Evolutionary conservation across 2,888 invertebrate species (phyloP).

Genomic region (Drosophila villosipedis): DNA sequence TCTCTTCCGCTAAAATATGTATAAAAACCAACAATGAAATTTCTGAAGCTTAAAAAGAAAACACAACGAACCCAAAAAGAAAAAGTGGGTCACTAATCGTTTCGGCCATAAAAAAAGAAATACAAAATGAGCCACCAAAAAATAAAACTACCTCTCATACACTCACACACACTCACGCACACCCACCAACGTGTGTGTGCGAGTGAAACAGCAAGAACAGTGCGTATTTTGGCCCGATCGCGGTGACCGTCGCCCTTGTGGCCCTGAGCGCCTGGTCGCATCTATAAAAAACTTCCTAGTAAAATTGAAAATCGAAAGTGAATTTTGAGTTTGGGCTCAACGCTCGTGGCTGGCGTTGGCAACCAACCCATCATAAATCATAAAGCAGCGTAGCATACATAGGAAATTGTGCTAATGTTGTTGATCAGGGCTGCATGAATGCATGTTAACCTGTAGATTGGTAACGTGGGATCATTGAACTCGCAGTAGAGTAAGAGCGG

Average conservation of each 20-base stretch:
- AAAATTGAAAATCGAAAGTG: constrained; percentile 77
- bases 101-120: constrained; percentile 34
- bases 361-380: constrained; percentile 65
- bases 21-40: background rate
- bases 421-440: constrained; percentile 64
- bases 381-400: constrained; percentile 57
- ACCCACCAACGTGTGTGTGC: constrained; percentile 1
- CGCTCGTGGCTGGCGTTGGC: background rate
- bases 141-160: constrained; percentile 4
- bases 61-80: constrained; percentile 11
- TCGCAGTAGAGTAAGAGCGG: background rate
- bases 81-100: constrained; percentile 65
- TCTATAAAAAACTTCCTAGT: constrained; percentile 79
- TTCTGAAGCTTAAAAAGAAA: background rate
- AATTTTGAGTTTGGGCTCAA: constrained; percentile 36
- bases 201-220: constrained; percentile 49
- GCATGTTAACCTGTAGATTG: constrained; percentile 13
- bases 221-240: constrained; percentile 26
- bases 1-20: background rate
- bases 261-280: constrained; percentile 71
- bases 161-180: background rate
- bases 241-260: constrained; percentile 34
- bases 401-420: constrained; percentile 67
- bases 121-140: constrained; percentile 12
- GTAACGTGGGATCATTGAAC: constrained; percentile 39